Evolutionary conservation across 2,888 invertebrate genomes (phyloP).

Genomic region (Epinotia nisella): DNA sequence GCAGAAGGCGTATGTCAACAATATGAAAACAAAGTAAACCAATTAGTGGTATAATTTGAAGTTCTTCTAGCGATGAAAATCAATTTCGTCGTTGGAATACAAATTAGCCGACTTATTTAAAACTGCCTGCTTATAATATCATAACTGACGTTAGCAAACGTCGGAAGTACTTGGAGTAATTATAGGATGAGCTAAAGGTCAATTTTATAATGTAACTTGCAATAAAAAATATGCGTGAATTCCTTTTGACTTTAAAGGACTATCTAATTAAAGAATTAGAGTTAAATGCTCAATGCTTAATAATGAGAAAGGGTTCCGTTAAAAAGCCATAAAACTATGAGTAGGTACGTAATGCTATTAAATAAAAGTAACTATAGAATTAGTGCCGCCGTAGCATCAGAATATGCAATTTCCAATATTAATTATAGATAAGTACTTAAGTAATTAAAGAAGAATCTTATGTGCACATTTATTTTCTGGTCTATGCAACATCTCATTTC

Average conservation of each 20-base stretch:
- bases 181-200: conserved; percentile 69
- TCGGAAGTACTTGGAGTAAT: conserved; percentile 54
- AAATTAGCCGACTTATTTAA: conserved; percentile 30
- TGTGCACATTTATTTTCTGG: conserved; percentile 28
- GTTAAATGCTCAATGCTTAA: conserved; percentile 63
- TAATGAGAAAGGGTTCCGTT: conserved; percentile 26
- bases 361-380: not conserved
- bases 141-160: conserved; percentile 50
- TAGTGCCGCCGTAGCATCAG: not conserved
- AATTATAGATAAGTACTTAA: conserved; percentile 7
- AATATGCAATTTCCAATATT: conserved; percentile 2
- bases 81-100: conserved; percentile 42
- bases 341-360: not conserved
- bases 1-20: conserved; percentile 29
- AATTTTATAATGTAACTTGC: conserved; percentile 64
- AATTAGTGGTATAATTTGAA: conserved; percentile 35
- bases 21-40: conserved; percentile 32
- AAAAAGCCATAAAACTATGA: conserved; percentile 24
- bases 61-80: conserved; percentile 28
- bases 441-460: conserved; percentile 8
- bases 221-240: conserved; percentile 65
- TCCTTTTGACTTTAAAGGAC: conserved; percentile 56
- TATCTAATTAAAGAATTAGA: conserved; percentile 75
- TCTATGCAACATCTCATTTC: conserved; percentile 23
- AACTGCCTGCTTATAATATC: conserved; percentile 47